phyloP scores from a whole-genome alignment of 2,113 vertebrate genomes.

The Aspiorhynchus laticeps region DNA sequence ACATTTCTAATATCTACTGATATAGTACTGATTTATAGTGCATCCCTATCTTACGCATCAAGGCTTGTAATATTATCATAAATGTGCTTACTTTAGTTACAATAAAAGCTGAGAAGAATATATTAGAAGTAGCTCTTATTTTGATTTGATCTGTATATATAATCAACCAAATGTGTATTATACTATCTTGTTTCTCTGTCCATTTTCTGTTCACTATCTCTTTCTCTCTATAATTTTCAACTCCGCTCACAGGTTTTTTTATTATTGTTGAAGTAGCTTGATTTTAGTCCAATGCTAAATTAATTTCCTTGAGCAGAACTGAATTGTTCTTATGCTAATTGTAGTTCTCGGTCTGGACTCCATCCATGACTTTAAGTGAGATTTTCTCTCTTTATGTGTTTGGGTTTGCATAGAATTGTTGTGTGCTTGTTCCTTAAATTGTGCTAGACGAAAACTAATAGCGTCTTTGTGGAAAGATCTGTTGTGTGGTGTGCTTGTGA shows the following conservation, averaged over 20 bases:
- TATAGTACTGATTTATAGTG: background rate
- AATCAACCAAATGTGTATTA: background rate
- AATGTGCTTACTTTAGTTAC: background rate
- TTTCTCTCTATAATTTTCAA: background rate
- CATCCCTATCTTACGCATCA: background rate
- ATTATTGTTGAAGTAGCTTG: background rate
- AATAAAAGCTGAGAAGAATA: background rate
- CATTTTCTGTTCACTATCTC: background rate
- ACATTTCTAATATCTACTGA: too few species aligned
- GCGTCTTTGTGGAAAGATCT: background rate
- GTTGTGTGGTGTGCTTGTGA: background rate
- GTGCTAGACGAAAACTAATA: too few species aligned
- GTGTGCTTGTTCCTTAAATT: background rate
- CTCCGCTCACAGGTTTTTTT: background rate
- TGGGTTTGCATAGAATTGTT: background rate
- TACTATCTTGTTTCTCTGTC: background rate
- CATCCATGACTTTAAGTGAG: background rate
- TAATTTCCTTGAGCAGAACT: background rate
- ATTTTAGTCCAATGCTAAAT: background rate
- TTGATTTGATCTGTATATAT: background rate
- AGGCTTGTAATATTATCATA: background rate
- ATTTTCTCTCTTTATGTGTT: too few species aligned
- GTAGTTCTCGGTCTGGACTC: conserved; percentile 21
- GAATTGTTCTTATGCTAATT: background rate
- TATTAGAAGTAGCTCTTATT: background rate